Evolutionary conservation across 2,797 vertebrate species (phyloP).

Genomic region (Tapera naevia): DNA sequence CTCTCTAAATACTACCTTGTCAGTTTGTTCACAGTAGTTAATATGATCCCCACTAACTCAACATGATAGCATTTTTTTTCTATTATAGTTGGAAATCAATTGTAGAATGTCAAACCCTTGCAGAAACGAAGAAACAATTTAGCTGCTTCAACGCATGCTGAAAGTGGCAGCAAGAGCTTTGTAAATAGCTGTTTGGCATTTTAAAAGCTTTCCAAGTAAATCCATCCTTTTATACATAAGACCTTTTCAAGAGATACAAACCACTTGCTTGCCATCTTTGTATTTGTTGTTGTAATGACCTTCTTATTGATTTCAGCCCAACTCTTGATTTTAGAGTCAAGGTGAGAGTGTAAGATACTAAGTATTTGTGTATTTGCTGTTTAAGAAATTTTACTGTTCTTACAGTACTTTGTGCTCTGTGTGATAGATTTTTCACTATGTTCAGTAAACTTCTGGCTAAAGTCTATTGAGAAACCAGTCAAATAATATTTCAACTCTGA

Average conservation of each 20-base stretch:
- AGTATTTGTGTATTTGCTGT: neutral
- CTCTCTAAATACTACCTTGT: neutral
- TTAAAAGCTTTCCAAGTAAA: neutral
- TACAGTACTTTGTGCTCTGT: neutral
- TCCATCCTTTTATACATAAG: neutral
- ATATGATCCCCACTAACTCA: neutral
- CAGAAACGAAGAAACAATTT: neutral
- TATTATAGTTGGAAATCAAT: neutral
- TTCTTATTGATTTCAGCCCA: neutral
- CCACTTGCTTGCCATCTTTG: neutral
- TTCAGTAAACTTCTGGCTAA: neutral
- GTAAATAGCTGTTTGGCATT: neutral
- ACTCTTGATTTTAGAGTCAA: neutral
- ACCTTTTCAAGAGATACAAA: neutral
- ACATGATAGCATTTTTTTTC: neutral
- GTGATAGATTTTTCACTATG: neutral
- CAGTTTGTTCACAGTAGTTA: neutral
- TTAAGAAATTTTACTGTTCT: neutral
- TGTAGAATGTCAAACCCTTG: neutral
- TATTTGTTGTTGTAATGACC: neutral
- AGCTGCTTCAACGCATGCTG: neutral
- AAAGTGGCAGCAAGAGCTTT: neutral
- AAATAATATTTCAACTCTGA: neutral
- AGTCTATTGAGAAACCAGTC: neutral
- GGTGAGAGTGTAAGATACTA: fast-evolving